phyloP scores from a whole-genome alignment of 1,140 invertebrate genomes.

The Cheumatopsyche charites region DNA sequence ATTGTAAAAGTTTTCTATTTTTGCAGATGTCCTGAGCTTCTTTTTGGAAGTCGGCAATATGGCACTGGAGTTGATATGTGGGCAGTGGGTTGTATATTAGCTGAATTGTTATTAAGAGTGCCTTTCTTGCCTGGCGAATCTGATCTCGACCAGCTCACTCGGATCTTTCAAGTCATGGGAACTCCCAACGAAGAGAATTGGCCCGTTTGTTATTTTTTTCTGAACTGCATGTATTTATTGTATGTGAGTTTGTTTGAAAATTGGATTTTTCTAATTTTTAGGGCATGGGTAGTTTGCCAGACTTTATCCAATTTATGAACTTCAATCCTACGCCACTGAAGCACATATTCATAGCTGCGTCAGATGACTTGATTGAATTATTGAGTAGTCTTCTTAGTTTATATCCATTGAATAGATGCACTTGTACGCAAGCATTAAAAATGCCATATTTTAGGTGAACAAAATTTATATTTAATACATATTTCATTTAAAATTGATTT shows the following conservation, averaged over 20 bases:
- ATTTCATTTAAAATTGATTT: conserved; percentile 3
- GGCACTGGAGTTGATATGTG: conserved; percentile 97
- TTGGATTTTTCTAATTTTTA: conserved; percentile 53
- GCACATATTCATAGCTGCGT: conserved; percentile 95
- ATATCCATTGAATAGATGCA: conserved; percentile 84
- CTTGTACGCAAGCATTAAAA: conserved; percentile 79
- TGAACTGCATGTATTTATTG: conserved; percentile 7
- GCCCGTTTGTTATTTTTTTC: conserved; percentile 65
- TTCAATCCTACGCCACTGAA: conserved; percentile 83
- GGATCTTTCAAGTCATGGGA: conserved; percentile 91
- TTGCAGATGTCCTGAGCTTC: conserved; percentile 84
- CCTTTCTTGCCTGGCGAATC: conserved; percentile 97
- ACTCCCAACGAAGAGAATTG: conserved; percentile 93
- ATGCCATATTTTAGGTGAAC: conserved; percentile 81
- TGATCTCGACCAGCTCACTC: conserved; percentile 94
- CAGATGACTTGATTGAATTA: conserved; percentile 90
- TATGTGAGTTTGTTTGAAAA: not conserved
- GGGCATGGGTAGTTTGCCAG: conserved; percentile 83
- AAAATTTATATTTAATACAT: conserved; percentile 17
- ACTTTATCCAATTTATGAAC: conserved; percentile 92
- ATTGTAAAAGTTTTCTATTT: not conserved
- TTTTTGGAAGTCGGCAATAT: conserved; percentile 95
- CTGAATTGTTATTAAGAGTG: conserved; percentile 88
- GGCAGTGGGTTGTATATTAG: conserved; percentile 97
- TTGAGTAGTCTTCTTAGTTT: conserved; percentile 80